A percentile compares a stretch with the other conserved stretches of the same genome.
These are phyloP conservation scores for Lynx canadensis DNA, from an alignment of 2,113 vertebrate species.

Conservation along the genomic window DNA sequence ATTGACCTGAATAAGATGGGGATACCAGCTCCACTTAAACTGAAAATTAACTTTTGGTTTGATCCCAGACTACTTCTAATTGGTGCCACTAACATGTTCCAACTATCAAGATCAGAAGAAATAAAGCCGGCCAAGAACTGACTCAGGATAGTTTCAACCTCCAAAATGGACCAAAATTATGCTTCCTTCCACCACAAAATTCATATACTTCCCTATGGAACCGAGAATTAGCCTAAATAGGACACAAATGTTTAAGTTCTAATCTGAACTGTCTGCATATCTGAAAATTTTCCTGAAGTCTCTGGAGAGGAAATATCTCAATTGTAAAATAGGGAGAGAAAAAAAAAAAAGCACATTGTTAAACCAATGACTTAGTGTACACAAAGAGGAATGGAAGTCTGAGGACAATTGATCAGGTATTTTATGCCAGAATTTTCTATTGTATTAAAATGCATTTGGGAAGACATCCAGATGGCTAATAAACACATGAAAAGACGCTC, in stretches of 20 bases:
- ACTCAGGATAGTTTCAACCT: not conserved
- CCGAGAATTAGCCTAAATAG: not conserved
- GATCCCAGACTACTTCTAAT: not conserved
- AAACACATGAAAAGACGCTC: no score
- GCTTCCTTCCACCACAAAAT: not conserved
- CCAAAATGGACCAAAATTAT: not conserved
- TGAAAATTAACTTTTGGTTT: constrained; percentile 23
- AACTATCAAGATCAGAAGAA: not conserved
- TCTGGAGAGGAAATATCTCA: not conserved
- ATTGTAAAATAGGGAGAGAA: not conserved
- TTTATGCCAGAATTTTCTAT: not conserved
- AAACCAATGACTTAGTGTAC: not conserved
- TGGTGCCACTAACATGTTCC: not conserved
- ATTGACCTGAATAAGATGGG: not conserved
- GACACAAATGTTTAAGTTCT: not conserved
- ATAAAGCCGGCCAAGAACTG: not conserved
- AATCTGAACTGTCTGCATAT: not conserved
- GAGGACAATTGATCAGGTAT: not conserved
- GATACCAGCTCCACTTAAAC: not conserved
- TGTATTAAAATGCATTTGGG: not conserved
- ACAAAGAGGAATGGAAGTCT: not conserved
- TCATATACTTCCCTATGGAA: not conserved
- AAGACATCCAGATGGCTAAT: no score
- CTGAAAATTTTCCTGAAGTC: not conserved
- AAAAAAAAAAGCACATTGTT: not conserved